Percentiles rank a stretch among this genome's conserved stretches.
phyloP scores from a whole-genome alignment of 2,113 vertebrate species.

The Uria aalge region DNA sequence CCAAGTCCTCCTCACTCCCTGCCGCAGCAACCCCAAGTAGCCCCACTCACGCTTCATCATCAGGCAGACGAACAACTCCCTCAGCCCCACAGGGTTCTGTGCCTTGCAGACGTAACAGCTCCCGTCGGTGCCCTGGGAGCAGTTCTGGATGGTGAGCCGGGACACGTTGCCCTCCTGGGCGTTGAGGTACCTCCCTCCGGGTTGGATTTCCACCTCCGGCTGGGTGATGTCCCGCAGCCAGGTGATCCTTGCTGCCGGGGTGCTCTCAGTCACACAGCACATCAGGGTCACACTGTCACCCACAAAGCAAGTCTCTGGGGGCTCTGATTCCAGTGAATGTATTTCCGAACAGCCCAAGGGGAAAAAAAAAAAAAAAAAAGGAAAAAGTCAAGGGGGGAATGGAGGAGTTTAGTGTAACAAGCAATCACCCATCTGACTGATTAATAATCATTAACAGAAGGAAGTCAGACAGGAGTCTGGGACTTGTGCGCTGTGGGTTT shows the following conservation, averaged over 20 bases:
- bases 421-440: background rate
- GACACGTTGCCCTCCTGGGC: slow-evolving; percentile 54
- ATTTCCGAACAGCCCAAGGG: slow-evolving; percentile 62
- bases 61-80: slow-evolving; percentile 82
- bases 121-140: slow-evolving; percentile 76
- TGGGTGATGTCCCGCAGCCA: slow-evolving; percentile 79
- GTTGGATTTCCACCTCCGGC: slow-evolving; percentile 45
- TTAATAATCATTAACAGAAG: slow-evolving; percentile 45
- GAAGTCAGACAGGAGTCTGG: background rate
- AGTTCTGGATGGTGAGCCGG: slow-evolving; percentile 83
- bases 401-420: background rate
- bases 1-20: background rate
- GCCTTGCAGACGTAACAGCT: slow-evolving; percentile 87
- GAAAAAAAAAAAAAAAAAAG: too few relatives aligned
- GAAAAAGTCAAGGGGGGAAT: background rate
- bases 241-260: slow-evolving; percentile 75
- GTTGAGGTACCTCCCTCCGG: slow-evolving; percentile 74
- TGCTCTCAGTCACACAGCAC: slow-evolving; percentile 75
- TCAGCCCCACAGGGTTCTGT: slow-evolving; percentile 79
- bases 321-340: slow-evolving; percentile 77
- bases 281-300: slow-evolving; percentile 75
- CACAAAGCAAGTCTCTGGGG: slow-evolving; percentile 78
- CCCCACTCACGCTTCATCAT: slow-evolving; percentile 83
- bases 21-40: background rate
- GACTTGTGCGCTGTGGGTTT: background rate